A percentile compares a stretch with the other conserved stretches of the same genome.
phyloP scores from a whole-genome alignment of 1,140 invertebrate genomes.

The Arctopsyche grandis region DNA sequence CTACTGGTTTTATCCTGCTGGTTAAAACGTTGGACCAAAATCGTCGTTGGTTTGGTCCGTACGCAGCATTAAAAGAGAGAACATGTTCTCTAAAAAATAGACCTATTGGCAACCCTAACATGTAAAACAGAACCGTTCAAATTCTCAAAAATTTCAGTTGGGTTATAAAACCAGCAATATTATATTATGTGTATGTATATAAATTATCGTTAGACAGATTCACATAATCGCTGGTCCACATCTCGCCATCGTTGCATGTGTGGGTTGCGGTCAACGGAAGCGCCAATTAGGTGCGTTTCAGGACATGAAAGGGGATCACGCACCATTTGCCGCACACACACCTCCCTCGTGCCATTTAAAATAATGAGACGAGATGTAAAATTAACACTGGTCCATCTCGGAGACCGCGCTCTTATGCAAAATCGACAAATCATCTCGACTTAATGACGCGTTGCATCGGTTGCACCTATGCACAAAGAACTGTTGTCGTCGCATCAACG shows the following conservation, averaged over 20 bases:
- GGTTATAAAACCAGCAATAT: too few species aligned
- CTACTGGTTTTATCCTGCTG: too few species aligned
- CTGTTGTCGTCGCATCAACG: too few species aligned
- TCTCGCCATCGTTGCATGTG: not conserved
- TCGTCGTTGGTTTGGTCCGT: too few species aligned
- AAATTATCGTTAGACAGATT: not conserved
- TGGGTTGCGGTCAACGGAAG: not conserved
- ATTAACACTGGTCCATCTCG: not conserved
- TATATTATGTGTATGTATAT: too few species aligned
- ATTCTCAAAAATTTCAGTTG: too few species aligned
- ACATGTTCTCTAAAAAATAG: too few species aligned
- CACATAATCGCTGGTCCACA: not conserved
- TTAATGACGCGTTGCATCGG: not conserved
- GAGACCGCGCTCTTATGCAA: not conserved
- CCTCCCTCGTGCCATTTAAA: slow-evolving; percentile 28
- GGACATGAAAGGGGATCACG: slow-evolving; percentile 35
- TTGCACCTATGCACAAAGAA: too few species aligned
- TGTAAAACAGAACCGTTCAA: too few species aligned
- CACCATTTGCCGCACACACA: slow-evolving; percentile 17
- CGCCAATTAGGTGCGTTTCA: slow-evolving; percentile 14
- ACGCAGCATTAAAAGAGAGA: too few species aligned
- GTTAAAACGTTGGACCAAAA: too few species aligned
- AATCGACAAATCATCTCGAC: slow-evolving; percentile 6
- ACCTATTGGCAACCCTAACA: too few species aligned
- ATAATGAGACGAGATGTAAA: slow-evolving; percentile 33